Evolutionary conservation across 2,888 invertebrate species (phyloP).

Genomic region (Iphiclides podalirius): DNA sequence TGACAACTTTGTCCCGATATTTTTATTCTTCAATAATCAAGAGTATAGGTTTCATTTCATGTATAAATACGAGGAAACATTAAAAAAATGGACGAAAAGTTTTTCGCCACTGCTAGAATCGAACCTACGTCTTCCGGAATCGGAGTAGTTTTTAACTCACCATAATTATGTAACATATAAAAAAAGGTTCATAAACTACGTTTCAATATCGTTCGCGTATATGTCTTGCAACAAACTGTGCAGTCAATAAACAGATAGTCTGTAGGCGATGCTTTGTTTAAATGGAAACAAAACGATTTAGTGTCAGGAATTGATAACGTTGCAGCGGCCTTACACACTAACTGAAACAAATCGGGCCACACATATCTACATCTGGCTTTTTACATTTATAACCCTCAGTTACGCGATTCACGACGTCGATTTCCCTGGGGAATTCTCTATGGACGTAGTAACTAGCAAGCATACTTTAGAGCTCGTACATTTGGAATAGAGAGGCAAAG

Average conservation of each 20-base stretch:
- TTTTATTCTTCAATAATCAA: no score
- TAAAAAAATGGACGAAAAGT: no score
- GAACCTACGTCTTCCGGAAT: no score
- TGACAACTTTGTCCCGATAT: no score
- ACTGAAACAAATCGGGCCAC: slow-evolving; percentile 22
- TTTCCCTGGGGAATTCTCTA: slow-evolving; percentile 18
- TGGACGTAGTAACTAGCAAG: background rate
- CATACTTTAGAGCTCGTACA: slow-evolving; percentile 1
- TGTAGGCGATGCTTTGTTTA: slow-evolving; percentile 5
- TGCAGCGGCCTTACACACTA: slow-evolving; percentile 6
- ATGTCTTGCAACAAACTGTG: background rate
- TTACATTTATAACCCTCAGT: slow-evolving; percentile 22
- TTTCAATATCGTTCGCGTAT: no score
- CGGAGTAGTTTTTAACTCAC: no score
- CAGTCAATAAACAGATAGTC: slow-evolving; percentile 3
- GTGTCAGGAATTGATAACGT: slow-evolving; percentile 9
- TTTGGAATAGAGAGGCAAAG: background rate
- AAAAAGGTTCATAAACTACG: no score
- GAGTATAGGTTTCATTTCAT: no score
- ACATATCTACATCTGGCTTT: slow-evolving; percentile 18
- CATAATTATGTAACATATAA: no score
- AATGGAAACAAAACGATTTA: slow-evolving; percentile 18
- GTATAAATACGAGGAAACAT: no score
- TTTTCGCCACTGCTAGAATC: no score
- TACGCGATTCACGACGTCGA: slow-evolving; percentile 18